These are phyloP conservation scores for Cardiocondyla obscurior DNA, from an alignment of 1,140 invertebrate species.

Conservation along the genomic window DNA sequence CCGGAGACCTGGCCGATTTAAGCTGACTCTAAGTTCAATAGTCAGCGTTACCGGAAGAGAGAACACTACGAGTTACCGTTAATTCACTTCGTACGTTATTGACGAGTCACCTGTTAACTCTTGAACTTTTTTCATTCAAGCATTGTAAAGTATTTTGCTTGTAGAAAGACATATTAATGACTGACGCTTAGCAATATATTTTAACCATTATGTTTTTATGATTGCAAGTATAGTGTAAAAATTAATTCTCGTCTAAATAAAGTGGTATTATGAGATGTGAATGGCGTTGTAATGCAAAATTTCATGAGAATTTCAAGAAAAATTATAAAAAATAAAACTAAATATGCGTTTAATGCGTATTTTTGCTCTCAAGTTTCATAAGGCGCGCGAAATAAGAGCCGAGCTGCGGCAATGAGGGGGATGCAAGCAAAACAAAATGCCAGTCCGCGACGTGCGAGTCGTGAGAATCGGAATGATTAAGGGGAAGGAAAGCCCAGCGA, in stretches of 20 bases:
- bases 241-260: not conserved
- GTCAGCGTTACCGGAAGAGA: not conserved
- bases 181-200: no score
- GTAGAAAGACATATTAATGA: not conserved
- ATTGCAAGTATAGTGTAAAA: not conserved
- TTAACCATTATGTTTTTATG: not conserved
- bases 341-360: not conserved
- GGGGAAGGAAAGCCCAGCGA: slow-evolving; percentile 54
- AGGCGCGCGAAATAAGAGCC: no score
- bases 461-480: slow-evolving; percentile 62
- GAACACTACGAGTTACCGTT: not conserved
- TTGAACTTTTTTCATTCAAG: not conserved
- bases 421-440: slow-evolving; percentile 47
- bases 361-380: no score
- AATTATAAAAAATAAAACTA: not conserved
- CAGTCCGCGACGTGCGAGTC: slow-evolving; percentile 45
- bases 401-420: not conserved
- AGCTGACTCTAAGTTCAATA: not conserved
- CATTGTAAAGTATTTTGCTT: not conserved
- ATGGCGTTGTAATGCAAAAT: not conserved
- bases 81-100: not conserved
- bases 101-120: slow-evolving; percentile 6
- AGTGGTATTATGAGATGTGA: not conserved
- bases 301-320: not conserved
- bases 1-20: not conserved